A percentile compares a stretch with the other conserved stretches of the same genome.
Evolutionary conservation across 2,888 invertebrate species (phyloP).

Genomic region (Drosophila formosana): DNA sequence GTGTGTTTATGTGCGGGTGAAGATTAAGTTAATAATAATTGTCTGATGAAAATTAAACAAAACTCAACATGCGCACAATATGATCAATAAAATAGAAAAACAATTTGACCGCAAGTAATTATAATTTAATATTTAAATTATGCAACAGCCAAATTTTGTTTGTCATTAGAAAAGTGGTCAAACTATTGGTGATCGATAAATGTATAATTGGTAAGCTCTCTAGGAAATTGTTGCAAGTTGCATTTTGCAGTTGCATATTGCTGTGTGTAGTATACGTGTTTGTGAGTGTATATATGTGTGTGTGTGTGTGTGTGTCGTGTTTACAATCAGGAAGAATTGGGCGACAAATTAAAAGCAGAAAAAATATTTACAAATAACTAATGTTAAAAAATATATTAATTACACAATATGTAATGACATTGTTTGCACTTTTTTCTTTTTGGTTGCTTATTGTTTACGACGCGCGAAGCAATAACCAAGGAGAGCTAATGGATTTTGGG

Average conservation of each 20-base stretch:
- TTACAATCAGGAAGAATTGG: constrained; percentile 42
- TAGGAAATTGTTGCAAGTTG: constrained; percentile 19
- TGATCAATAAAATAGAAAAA: constrained; percentile 44
- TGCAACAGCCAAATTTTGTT: constrained; percentile 54
- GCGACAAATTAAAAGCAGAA: constrained; percentile 74
- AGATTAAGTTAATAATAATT: constrained; percentile 36
- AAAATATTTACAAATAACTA: constrained; percentile 75
- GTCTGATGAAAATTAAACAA: constrained; percentile 48
- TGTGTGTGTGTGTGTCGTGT: constrained; percentile 21
- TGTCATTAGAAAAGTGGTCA: constrained; percentile 27
- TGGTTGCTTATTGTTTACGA: constrained; percentile 38
- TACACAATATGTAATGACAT: constrained; percentile 40
- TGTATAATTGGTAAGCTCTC: constrained; percentile 33
- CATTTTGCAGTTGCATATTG: background rate
- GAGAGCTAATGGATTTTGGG: constrained; percentile 38
- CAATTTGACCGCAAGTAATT: constrained; percentile 39
- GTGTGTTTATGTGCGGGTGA: constrained; percentile 21
- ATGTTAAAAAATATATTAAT: constrained; percentile 55
- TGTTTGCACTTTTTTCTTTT: constrained; percentile 63
- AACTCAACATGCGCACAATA: constrained; percentile 57
- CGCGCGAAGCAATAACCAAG: constrained; percentile 57
- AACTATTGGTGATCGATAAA: constrained; percentile 9
- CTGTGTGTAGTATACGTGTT: constrained; percentile 25
- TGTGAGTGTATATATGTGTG: background rate
- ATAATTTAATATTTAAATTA: constrained; percentile 39